Conservation (phyloP, 2,888 invertebrate species). For the Thecocarcelia acutangulata region DNA sequence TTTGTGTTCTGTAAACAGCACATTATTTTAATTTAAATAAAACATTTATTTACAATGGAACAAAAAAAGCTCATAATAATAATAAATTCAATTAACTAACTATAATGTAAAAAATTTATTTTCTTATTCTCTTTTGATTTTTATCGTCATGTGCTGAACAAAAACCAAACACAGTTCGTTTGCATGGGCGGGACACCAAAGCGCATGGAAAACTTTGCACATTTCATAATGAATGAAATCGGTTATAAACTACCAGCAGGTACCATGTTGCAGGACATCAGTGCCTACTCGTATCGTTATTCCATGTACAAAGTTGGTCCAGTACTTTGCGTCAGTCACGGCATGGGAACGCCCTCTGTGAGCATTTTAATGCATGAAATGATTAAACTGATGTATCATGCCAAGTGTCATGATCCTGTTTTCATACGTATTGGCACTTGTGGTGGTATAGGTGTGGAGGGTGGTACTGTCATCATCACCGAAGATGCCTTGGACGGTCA, state of each 20-base stretch:
- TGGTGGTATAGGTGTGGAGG: conserved; percentile 95
- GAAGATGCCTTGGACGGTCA: conserved; percentile 95
- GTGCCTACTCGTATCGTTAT: conserved; percentile 95
- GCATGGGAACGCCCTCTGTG: conserved; percentile 98
- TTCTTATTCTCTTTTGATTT: conserved; percentile 9
- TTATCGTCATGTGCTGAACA: neutral
- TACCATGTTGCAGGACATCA: conserved; percentile 92
- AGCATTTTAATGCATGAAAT: conserved; percentile 97
- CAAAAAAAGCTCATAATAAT: too few relatives aligned
- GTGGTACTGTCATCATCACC: conserved; percentile 96
- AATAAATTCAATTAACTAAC: too few relatives aligned
- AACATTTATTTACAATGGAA: neutral
- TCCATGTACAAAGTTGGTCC: conserved; percentile 92
- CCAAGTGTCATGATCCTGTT: conserved; percentile 91
- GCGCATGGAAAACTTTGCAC: conserved; percentile 95
- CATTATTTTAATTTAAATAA: conserved; percentile 1
- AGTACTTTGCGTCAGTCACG: conserved; percentile 85
- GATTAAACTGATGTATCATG: conserved; percentile 97
- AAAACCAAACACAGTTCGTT: conserved; percentile 87
- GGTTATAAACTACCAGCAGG: conserved; percentile 94
- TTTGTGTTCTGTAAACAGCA: too few relatives aligned
- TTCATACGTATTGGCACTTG: conserved; percentile 97
- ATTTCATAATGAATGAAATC: conserved; percentile 94
- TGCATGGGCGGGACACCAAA: conserved; percentile 98
- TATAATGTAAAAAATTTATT: neutral